Percentiles rank a stretch among this genome's conserved stretches.
These are phyloP conservation scores for Brevipalpus yothersi DNA, from an alignment of 1,140 invertebrate genomes.

Conservation along the genomic window DNA sequence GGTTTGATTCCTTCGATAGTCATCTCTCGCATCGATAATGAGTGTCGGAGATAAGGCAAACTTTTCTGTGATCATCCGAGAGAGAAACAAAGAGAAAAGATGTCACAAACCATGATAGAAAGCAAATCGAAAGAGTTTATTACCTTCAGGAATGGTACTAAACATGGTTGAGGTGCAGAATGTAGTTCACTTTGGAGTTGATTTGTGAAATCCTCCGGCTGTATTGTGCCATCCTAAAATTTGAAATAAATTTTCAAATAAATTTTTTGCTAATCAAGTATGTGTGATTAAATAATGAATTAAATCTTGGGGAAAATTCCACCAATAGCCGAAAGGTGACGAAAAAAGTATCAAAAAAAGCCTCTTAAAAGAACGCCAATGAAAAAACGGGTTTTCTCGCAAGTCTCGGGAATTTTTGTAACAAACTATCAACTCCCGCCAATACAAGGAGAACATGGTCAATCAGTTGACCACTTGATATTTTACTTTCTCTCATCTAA, in stretches of 20 bases:
- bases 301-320: too few relatives aligned
- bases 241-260: slow-evolving; percentile 4
- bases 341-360: too few relatives aligned
- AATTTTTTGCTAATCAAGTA: not conserved
- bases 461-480: too few relatives aligned
- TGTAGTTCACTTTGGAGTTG: slow-evolving; percentile 76
- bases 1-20: slow-evolving; percentile 85
- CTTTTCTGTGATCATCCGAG: slow-evolving; percentile 45
- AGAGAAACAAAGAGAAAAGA: not conserved
- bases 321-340: too few relatives aligned
- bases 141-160: slow-evolving; percentile 88
- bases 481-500: too few relatives aligned
- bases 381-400: too few relatives aligned
- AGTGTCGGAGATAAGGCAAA: slow-evolving; percentile 68
- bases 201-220: slow-evolving; percentile 87
- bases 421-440: too few relatives aligned
- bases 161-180: slow-evolving; percentile 84
- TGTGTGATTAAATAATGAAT: too few relatives aligned
- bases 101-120: not conserved
- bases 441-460: too few relatives aligned
- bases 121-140: not conserved
- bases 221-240: slow-evolving; percentile 60
- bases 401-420: too few relatives aligned
- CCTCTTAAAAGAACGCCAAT: too few relatives aligned
- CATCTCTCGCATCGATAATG: slow-evolving; percentile 64